Base-by-base conservation (phyloP, 2,113 vertebrate species). In the Athene cunicularia region DNA sequence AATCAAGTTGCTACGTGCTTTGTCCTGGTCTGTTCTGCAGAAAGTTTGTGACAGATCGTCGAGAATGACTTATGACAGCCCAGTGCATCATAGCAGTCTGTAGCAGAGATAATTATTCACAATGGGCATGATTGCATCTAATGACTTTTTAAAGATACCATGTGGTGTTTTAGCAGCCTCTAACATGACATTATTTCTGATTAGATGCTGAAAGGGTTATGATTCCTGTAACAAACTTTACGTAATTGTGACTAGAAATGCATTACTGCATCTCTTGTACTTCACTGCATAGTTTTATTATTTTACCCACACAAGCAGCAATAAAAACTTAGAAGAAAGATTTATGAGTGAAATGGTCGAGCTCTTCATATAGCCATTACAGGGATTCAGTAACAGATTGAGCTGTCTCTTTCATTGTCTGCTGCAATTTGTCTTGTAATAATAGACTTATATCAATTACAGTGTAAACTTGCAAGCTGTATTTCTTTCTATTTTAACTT, bases 351-450 rank as follows among this genome's bases (percentile, higher is more conserved):
- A 93, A 86, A 74, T 94, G 89, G 53, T 41, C 3, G 63, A 72
- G 91, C 77, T 71, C 95, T 96, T 87, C 86, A 88, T 94, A 5
- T 23, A 94, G 86, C 89, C 58, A 80, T 87, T 94, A 68, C 89
- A 93, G 79, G 87, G 88, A 84, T 96, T 95, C 10, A 6, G 72
- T 97, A 95, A 97, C 93, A 90, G 95, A 97, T 96, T 93, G 94
- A 96, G 92, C 94, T 97, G 86, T 93, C 81, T 96, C 64, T 60
- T 84, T 82, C 49, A n/a, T 64, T 97, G 85, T 79, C 96, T 96
- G 79, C 80, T 95, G 71, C 43, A 28, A 93, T 91, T 87, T 95
- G 59, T 95, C 95, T 97, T 93, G 71, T 50, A 96, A 96, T 96
- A 96, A 88, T 79, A 95, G 77, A 93, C 53, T 96, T 88, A 17